Conservation (phyloP, 2,797 vertebrate genomes). For the Falco columbarius region DNA sequence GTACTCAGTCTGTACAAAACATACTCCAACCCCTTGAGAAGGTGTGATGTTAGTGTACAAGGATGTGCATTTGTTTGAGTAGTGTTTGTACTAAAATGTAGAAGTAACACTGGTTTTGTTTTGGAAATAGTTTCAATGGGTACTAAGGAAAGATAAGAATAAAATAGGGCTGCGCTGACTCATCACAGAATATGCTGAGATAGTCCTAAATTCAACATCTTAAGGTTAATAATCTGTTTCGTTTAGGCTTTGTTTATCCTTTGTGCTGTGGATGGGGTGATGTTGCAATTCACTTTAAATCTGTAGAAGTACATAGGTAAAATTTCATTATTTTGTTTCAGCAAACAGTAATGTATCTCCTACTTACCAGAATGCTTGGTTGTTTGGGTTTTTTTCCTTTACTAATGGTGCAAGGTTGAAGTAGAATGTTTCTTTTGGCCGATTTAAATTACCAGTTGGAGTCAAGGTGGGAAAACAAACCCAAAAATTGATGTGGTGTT, state of each 20-base stretch:
- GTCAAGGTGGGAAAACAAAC: neutral
- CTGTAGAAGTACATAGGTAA: neutral
- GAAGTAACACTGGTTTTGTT: neutral
- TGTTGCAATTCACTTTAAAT: neutral
- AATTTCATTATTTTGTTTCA: neutral
- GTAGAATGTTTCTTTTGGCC: neutral
- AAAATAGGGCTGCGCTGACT: neutral
- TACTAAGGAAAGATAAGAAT: neutral
- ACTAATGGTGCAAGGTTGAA: neutral
- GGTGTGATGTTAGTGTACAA: neutral
- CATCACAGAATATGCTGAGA: neutral
- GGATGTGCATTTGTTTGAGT: neutral
- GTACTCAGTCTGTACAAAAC: neutral
- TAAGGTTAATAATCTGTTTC: neutral
- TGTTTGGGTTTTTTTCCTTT: neutral
- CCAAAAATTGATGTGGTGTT: neutral
- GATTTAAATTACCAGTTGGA: neutral
- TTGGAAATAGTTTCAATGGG: neutral
- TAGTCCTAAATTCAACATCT: neutral
- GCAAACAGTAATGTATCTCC: neutral
- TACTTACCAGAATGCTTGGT: neutral
- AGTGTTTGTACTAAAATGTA: neutral
- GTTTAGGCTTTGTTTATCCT: neutral
- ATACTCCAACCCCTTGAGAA: neutral
- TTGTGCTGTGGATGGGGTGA: neutral